phyloP scores from a whole-genome alignment of 2,797 vertebrate species.

The Phyllotis vaccarum region DNA sequence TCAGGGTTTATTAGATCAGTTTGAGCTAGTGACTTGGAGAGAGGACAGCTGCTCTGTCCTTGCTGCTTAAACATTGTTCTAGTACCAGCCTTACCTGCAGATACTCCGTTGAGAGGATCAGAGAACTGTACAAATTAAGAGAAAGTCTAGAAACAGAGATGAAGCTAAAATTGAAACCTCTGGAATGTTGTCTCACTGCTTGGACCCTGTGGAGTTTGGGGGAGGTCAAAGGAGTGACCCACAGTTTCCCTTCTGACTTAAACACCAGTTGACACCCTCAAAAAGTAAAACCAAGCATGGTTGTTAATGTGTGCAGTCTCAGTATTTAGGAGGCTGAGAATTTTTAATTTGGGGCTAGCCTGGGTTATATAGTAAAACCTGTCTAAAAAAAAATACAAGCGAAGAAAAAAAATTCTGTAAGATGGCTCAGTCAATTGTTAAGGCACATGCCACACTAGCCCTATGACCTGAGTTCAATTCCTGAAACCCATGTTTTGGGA shows the following conservation, averaged over 20 bases:
- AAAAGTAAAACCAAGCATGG: neutral
- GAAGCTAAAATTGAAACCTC: neutral
- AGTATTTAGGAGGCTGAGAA: neutral
- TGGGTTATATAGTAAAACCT: neutral
- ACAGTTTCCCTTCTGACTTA: accelerated
- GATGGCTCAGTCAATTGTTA: neutral
- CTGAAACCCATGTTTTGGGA: neutral
- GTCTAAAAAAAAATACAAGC: neutral
- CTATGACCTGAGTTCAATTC: neutral
- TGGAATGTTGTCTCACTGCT: neutral
- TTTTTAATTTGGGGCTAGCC: neutral
- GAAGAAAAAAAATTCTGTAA: neutral
- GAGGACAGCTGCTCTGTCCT: neutral
- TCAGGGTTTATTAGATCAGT: neutral
- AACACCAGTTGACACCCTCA: neutral
- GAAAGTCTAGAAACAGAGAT: neutral
- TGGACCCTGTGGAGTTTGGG: neutral
- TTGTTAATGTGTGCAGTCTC: neutral
- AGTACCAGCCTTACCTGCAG: neutral
- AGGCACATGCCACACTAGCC: neutral
- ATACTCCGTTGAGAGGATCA: neutral
- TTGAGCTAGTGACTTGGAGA: neutral
- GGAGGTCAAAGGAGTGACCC: neutral
- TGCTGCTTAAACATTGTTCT: neutral
- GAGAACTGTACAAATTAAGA: neutral